Evolutionary conservation across 2,888 invertebrate genomes (phyloP), one percentile per base, ranked within the genome.

Genomic region (Phragmatobia fuliginosa): DNA sequence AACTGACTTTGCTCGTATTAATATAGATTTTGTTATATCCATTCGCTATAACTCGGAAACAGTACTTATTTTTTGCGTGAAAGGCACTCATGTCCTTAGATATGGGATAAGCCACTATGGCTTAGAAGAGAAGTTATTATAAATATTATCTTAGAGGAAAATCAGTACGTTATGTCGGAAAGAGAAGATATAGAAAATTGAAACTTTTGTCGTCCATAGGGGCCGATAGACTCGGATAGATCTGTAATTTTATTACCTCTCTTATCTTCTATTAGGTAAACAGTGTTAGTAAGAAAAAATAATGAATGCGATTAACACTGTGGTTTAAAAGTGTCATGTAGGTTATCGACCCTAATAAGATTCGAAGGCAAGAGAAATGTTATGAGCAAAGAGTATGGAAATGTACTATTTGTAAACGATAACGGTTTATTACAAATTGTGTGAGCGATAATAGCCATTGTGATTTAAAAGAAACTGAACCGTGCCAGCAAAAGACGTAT

Each of bases 391-490:
- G 32, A 71, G 62, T 73, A 62, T 41, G 7, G 49, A 68, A 64
- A 61, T 67, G 70, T 79, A 73, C 69, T 71, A 76, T 67, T 75
- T 64, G 64, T 61, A 32, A 70, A 64, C 73, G 71, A 80, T 67
- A 68, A 74, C 72, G 66, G 38, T 66, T 70, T 70, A 75, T 78
- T 72, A 73, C 70, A 32, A 71, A 62, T 28, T 67, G 68, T 64
- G 72, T 66, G 73, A 77, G 71, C 81, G 76, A 78, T 78, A 77
- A 73, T 56, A 62, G 52, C 45, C 68, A 65, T 65, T 45, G 75
- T 80, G 73, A 67, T 64, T 73, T 62, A 66, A 79, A 66, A 66
- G 32, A 63, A 71, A 63, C 68, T 59, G 70, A 32, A 70, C 31
- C 62, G 72, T 68, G 36, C 33, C 2, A 10, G 31, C 56, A 66